Conservation (phyloP, 2,888 invertebrate species). For the Synergus laeviventris region DNA sequence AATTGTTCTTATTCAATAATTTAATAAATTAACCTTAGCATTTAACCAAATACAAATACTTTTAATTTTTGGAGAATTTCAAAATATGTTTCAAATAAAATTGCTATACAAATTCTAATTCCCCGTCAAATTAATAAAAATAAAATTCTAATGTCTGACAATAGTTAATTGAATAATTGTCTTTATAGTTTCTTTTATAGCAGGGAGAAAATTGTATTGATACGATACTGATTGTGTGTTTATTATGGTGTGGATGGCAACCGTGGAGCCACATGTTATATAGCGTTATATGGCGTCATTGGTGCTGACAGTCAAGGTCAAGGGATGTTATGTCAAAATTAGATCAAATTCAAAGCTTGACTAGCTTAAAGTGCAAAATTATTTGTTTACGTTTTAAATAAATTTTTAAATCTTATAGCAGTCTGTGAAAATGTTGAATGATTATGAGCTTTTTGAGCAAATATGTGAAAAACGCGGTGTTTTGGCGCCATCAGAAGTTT, state of each 20-base stretch:
- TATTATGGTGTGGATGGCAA: constrained; percentile 3
- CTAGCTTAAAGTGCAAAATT: neutral
- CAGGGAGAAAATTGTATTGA: neutral
- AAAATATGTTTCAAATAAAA: neutral
- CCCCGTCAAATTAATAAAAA: neutral
- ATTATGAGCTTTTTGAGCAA: constrained; percentile 65
- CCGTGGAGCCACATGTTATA: neutral
- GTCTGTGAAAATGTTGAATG: constrained; percentile 61
- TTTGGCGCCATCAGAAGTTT: constrained; percentile 61
- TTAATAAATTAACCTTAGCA: too few species aligned
- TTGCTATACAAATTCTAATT: neutral
- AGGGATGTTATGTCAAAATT: constrained; percentile 30
- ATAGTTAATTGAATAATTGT: neutral
- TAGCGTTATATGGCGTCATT: neutral
- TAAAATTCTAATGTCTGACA: neutral
- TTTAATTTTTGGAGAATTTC: neutral
- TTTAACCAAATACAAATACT: too few species aligned
- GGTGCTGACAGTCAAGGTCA: neutral
- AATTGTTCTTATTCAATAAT: too few species aligned
- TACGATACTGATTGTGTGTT: constrained; percentile 9
- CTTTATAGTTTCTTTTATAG: neutral
- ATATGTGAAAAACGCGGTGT: constrained; percentile 65
- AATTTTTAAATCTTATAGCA: neutral
- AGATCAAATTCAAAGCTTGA: constrained; percentile 15
- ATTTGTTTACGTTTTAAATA: neutral